Conservation (phyloP, 2,797 vertebrate species). For the Melopsittacus undulatus region DNA sequence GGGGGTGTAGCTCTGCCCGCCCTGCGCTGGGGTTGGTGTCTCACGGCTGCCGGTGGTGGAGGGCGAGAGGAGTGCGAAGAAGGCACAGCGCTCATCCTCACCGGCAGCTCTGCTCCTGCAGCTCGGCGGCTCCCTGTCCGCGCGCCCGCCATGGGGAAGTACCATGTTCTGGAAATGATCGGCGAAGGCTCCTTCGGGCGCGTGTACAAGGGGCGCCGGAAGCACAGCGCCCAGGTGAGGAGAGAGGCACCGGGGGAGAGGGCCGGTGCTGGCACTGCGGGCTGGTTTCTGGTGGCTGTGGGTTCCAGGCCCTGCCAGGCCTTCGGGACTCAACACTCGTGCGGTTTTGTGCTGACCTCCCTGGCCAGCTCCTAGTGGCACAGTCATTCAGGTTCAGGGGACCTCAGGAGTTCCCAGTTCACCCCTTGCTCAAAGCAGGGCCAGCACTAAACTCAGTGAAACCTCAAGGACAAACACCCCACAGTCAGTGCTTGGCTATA, state of each 20-base stretch:
- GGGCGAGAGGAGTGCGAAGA: too few species aligned
- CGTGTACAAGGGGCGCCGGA: constrained; percentile 92
- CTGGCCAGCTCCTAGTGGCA: not conserved
- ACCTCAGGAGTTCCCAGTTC: not conserved
- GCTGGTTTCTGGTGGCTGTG: not conserved
- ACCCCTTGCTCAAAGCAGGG: not conserved
- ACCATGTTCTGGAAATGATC: constrained; percentile 89
- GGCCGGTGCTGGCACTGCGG: not conserved
- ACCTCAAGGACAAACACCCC: not conserved
- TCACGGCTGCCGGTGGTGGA: not conserved
- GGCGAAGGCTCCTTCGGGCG: constrained; percentile 95
- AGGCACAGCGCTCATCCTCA: not conserved
- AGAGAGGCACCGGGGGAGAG: not conserved
- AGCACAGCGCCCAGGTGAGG: constrained; percentile 87
- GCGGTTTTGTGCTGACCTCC: not conserved
- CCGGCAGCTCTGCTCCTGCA: not conserved
- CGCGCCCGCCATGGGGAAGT: constrained; percentile 81
- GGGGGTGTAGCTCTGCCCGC: not conserved
- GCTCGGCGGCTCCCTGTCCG: not conserved
- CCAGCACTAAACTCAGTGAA: not conserved
- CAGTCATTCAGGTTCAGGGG: not conserved
- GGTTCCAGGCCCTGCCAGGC: not conserved
- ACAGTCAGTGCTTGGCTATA: not conserved
- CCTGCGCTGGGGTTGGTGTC: not conserved
- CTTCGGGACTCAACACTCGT: not conserved